Evolutionary conservation across 2,797 vertebrate genomes (phyloP).

Genomic region (Harpagifer antarcticus): DNA sequence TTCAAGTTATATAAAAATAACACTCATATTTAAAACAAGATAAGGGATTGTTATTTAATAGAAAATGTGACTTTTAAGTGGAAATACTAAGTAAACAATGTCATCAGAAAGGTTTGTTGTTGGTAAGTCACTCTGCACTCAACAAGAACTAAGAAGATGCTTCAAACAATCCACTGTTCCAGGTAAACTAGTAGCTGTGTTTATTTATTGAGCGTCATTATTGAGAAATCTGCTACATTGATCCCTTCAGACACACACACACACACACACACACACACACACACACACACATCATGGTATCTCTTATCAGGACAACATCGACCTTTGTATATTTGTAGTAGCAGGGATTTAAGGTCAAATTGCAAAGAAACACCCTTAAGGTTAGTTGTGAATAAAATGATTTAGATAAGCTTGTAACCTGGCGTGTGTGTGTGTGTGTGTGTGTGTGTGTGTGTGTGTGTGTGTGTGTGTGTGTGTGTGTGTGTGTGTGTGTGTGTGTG

Average conservation of each 20-base stretch:
- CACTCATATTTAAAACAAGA: too few species aligned
- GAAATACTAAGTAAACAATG: too few species aligned
- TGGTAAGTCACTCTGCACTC: too few species aligned
- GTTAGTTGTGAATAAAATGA: background rate
- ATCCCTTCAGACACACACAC: background rate
- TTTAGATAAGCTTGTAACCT: slow-evolving; percentile 5
- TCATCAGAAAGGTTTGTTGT: too few species aligned
- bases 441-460: background rate
- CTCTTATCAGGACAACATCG: background rate
- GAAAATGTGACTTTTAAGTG: too few species aligned
- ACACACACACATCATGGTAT: background rate
- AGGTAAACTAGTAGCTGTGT: background rate
- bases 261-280: background rate
- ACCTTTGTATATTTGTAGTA: background rate
- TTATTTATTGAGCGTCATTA: background rate
- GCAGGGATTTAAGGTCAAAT: background rate
- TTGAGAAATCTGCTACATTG: background rate
- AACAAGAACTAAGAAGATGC: too few species aligned
- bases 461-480: slow-evolving; percentile 1
- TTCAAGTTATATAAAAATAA: too few species aligned
- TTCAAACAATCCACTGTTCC: too few species aligned
- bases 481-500: background rate
- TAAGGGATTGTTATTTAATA: too few species aligned
- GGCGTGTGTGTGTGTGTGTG: background rate
- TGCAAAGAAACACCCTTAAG: background rate